Conservation (phyloP, 2,888 invertebrate species). For the Ichneumon xanthorius region DNA sequence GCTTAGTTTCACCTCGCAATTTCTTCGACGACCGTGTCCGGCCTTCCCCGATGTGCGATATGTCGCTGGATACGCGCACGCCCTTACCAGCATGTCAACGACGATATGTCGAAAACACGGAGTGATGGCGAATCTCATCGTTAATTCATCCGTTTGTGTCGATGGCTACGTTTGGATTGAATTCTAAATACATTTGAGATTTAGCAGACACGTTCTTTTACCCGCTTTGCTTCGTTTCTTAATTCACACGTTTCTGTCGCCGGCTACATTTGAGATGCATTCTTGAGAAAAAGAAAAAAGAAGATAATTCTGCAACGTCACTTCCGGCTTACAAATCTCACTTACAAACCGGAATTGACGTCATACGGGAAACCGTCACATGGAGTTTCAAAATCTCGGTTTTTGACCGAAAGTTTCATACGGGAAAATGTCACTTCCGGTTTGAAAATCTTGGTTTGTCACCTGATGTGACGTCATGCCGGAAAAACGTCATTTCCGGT, state of each 20-base stretch:
- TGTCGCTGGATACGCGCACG: background rate
- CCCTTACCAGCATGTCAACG: background rate
- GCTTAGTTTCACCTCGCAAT: constrained; percentile 57
- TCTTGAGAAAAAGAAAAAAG: background rate
- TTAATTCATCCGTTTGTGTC: background rate
- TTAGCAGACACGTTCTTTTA: background rate
- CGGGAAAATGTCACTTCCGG: no score
- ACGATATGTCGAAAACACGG: background rate
- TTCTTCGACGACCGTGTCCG: constrained; percentile 5
- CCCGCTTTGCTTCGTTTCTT: background rate
- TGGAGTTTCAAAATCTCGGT: no score
- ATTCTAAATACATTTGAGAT: background rate
- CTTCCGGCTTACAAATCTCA: no score
- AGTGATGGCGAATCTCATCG: background rate
- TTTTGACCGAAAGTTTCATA: no score
- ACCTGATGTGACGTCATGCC: no score
- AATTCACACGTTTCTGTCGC: background rate
- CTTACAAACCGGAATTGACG: no score
- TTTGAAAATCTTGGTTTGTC: no score
- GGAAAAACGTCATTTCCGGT: no score
- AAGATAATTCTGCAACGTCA: background rate
- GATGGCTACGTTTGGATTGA: background rate
- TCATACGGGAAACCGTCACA: no score
- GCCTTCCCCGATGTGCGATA: constrained; percentile 11
- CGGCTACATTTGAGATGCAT: background rate